Evolutionary conservation across 2,113 vertebrate genomes (phyloP).

Genomic region (Dipodomys spectabilis): DNA sequence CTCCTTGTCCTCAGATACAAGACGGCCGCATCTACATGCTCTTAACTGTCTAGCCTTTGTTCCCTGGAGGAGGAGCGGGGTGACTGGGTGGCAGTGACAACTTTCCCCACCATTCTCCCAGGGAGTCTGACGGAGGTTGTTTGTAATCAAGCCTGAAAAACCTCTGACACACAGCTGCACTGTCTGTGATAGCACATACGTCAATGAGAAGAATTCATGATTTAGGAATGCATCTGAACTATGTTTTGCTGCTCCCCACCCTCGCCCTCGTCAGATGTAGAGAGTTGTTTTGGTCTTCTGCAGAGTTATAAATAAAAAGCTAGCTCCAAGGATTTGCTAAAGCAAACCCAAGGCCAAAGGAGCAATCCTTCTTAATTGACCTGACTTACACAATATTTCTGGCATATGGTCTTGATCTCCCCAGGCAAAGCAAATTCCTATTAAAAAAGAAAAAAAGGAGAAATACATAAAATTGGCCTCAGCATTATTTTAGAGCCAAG

Average conservation of each 20-base stretch:
- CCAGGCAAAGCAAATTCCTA: slow-evolving; percentile 34
- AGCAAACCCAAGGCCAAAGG: slow-evolving; percentile 52
- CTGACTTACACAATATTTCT: slow-evolving; percentile 53
- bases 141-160: slow-evolving; percentile 62
- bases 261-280: slow-evolving; percentile 50
- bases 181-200: slow-evolving; percentile 41
- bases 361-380: slow-evolving; percentile 61
- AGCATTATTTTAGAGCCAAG: background rate
- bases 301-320: slow-evolving; percentile 65
- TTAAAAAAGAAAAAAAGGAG: slow-evolving; percentile 5
- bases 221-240: slow-evolving; percentile 56
- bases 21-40: background rate
- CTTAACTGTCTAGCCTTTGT: background rate
- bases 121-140: slow-evolving; percentile 36
- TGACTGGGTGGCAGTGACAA: background rate
- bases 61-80: background rate
- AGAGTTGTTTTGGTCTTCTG: slow-evolving; percentile 45
- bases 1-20: background rate
- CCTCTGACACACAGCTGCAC: slow-evolving; percentile 69
- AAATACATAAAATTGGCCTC: background rate
- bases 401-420: slow-evolving; percentile 45
- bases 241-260: slow-evolving; percentile 27
- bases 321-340: slow-evolving; percentile 57
- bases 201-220: slow-evolving; percentile 67
- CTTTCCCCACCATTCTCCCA: slow-evolving; percentile 10